Conservation (phyloP, 37 sponge, comb jelly and placozoan species). For the Oscarella lobularis region DNA sequence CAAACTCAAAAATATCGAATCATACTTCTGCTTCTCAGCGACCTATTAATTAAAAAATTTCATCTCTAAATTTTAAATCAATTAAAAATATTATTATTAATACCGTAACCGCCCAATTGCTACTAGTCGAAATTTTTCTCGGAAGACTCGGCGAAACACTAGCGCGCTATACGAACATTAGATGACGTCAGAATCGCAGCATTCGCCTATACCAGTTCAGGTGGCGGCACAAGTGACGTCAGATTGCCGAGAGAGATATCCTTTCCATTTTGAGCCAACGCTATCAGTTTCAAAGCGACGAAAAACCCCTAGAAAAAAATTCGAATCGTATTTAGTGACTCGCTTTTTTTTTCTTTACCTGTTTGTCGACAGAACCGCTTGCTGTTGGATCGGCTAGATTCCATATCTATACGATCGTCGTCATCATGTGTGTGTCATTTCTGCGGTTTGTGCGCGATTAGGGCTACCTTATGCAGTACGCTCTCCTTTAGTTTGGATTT, state of each 20-base stretch:
- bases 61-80: too few species aligned
- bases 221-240: not conserved
- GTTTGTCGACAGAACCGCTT: constrained; percentile 56
- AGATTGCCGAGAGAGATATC: not conserved
- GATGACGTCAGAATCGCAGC: too few species aligned
- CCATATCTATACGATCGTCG: constrained; percentile 45
- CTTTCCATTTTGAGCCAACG: not conserved
- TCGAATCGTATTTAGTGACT: too few species aligned
- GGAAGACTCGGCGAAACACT: not conserved
- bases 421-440: not conserved
- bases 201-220: not conserved
- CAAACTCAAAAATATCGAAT: constrained; percentile 16
- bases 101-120: constrained; percentile 33
- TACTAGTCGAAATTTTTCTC: not conserved
- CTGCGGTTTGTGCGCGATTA: not conserved
- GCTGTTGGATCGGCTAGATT: constrained; percentile 38
- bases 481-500: constrained; percentile 52
- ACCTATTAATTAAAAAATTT: not conserved
- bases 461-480: constrained; percentile 53
- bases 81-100: too few species aligned
- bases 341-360: constrained; percentile 21
- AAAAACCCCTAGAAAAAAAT: not conserved
- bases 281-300: constrained; percentile 1
- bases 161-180: too few species aligned
- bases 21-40: not conserved